A percentile compares a stretch with the other conserved stretches of the same genome.
These are phyloP conservation scores for Pilophorus perplexus DNA, from an alignment of 2,888 invertebrate genomes.

Conservation along the genomic window DNA sequence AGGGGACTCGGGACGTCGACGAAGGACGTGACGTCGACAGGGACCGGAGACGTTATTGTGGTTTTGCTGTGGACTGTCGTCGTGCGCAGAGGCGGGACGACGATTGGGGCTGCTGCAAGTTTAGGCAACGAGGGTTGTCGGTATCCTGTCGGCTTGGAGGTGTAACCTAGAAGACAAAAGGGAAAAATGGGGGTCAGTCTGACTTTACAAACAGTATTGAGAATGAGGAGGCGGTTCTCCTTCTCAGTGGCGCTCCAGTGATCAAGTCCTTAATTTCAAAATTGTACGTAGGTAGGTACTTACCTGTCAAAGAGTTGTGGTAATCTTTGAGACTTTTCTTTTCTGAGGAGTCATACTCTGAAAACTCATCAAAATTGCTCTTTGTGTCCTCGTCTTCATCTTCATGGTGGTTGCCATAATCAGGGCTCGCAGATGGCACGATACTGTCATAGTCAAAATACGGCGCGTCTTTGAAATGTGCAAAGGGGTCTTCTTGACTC, in stretches of 20 bases:
- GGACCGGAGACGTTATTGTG: slow-evolving; percentile 12
- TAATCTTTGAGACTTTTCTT: slow-evolving; percentile 31
- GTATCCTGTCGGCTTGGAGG: background rate
- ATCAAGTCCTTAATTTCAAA: too few relatives aligned
- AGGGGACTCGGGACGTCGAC: background rate
- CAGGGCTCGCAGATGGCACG: background rate
- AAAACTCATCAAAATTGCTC: slow-evolving; percentile 5
- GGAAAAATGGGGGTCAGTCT: too few relatives aligned
- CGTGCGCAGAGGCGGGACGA: slow-evolving; percentile 16
- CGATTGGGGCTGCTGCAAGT: background rate
- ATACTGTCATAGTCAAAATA: slow-evolving; percentile 14
- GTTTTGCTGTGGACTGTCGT: slow-evolving; percentile 10
- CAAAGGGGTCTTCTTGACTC: slow-evolving; percentile 1
- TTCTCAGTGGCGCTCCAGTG: too few relatives aligned
- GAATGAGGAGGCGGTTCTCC: too few relatives aligned
- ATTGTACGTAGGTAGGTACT: too few relatives aligned
- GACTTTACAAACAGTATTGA: too few relatives aligned
- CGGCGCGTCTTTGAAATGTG: slow-evolving; percentile 5
- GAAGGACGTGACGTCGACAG: slow-evolving; percentile 10
- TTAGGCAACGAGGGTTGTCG: background rate
- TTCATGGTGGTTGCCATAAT: background rate
- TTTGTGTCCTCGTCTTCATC: background rate
- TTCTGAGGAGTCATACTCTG: slow-evolving; percentile 1
- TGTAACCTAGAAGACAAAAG: too few relatives aligned
- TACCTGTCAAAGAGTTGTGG: slow-evolving; percentile 21